Base-by-base conservation (phyloP, 2,888 invertebrate species). In the Zhuqinia jingwanae region DNA sequence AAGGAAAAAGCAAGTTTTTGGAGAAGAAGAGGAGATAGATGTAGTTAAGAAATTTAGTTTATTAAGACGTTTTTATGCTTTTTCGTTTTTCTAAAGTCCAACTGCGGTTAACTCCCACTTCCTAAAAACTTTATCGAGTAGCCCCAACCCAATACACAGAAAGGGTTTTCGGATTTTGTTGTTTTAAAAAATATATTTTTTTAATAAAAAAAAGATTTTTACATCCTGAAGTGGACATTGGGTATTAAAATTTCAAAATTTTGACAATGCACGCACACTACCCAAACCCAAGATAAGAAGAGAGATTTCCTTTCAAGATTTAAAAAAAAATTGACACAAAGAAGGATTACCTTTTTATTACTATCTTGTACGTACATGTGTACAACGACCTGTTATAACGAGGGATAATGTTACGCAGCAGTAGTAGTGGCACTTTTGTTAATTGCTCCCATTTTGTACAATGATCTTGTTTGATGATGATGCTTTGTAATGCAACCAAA, bases 371-470 rank as follows among this genome's bases (percentile, higher is more conserved):
- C 15, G 45, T 45, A 60, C 60, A 77, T 45, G 45, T 60, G 60
- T 45, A 25, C 22, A 77, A 60, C 60, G 30, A 58, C 25, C 42
- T 77, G n/a, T 73, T 73, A 11, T 30, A 76, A 27, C 76, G 27
- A 20, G 20, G 20, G 53, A 76, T 36, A 20, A 76, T 56, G 53
- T 60, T 78, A 27, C 25, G 15, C 80, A 70, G n/a, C n/a, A n/a
- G n/a, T n/a, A n/a, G n/a, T n/a, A n/a, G 80, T 80, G 70, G 75
- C 82, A 75, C 20, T 82, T 63, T 81, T 36, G 79, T 81, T 81
- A 81, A 81, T 81, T 81, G 70, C 70, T 81, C 56, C 80, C 70
- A 70, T 68, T 81, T 77, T 58, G 77, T 58, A 58, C 25, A 77
- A 77, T 77, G 58, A 58, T 58, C 58, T 68, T 5, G 78, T 65